These are phyloP conservation scores for Prunella strophiata DNA, from an alignment of 2,797 vertebrate genomes.

Conservation along the genomic window DNA sequence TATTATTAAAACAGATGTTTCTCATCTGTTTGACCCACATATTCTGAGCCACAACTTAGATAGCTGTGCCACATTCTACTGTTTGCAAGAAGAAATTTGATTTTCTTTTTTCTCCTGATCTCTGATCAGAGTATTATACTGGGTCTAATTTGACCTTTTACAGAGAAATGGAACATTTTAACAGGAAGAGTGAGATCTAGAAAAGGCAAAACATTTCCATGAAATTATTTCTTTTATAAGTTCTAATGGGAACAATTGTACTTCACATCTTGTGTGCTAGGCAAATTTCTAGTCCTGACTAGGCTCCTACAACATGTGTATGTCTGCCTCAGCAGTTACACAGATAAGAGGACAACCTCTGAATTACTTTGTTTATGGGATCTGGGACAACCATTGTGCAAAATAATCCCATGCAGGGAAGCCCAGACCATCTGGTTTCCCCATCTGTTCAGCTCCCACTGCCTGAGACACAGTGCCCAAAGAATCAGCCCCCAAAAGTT, in stretches of 20 bases:
- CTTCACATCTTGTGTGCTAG: not conserved
- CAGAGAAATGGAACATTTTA: not conserved
- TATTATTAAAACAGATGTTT: not conserved
- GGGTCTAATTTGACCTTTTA: not conserved
- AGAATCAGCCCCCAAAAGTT: not conserved
- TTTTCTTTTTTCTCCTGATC: not conserved
- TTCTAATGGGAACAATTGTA: not conserved
- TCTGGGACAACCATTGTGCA: not conserved
- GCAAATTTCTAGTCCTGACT: not conserved
- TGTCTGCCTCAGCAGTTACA: not conserved
- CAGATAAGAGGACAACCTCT: not conserved
- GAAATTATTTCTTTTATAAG: not conserved
- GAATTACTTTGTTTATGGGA: not conserved
- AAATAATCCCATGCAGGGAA: not conserved
- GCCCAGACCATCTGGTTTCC: not conserved
- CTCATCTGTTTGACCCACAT: not conserved
- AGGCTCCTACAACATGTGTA: accelerated
- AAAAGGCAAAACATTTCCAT: not conserved
- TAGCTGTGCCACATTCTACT: not conserved
- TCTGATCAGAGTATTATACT: not conserved
- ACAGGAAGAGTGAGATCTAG: not conserved
- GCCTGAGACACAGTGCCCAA: not conserved
- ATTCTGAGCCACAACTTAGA: not conserved
- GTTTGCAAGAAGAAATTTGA: not conserved
- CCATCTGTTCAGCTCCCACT: not conserved